Evolutionary conservation across 2,888 invertebrate species (phyloP), one percentile per base, ranked within the genome.

Genomic region (Muscina levida): DNA sequence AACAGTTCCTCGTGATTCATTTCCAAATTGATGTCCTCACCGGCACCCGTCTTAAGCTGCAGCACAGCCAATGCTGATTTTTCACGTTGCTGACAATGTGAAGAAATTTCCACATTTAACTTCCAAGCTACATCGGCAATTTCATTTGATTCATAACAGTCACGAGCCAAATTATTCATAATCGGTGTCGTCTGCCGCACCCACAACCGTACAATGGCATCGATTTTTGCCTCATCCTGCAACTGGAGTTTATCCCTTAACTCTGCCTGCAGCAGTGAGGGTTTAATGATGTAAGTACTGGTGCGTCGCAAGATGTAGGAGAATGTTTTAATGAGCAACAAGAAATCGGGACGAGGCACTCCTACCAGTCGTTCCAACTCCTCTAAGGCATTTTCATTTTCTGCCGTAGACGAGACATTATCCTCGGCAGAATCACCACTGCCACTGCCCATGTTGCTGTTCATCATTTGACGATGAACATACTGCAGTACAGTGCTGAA

Each of bases 121-220:
- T 93, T 91, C 93, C 93, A 93, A 37, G 91, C 90, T 42, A 93
- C 88, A 83, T 92, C 90, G 68, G 92, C 90, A 39, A 93, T 87
- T 85, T 92, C 91, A 85, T 91, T 91, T 19, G 89, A 88, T 72
- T 88, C 88, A 72, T 88, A 89, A 0, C 87, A 87, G 56, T 87
- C 87, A 51, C 86, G 87, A 13, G 90, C 89, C 83, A 92, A 88
- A 85, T 92, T 91, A 56, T 91, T 91, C 83, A 93, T 90, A 81
- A 92, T 91, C 5, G 91, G 90, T 82, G 92, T 92, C 0, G 92
- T 91, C 79, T 91, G 89, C 44, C 90, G 89, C 0, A 92, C 91
- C 93, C 93, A 93, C 8, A 91, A 82, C 72, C 91, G 91, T 3
- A 92, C 88, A 82, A 93, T 93, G 24, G 91, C 91, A 85, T 92